phyloP scores from a whole-genome alignment of 2,888 invertebrate genomes.

The Halictus ligatus region DNA sequence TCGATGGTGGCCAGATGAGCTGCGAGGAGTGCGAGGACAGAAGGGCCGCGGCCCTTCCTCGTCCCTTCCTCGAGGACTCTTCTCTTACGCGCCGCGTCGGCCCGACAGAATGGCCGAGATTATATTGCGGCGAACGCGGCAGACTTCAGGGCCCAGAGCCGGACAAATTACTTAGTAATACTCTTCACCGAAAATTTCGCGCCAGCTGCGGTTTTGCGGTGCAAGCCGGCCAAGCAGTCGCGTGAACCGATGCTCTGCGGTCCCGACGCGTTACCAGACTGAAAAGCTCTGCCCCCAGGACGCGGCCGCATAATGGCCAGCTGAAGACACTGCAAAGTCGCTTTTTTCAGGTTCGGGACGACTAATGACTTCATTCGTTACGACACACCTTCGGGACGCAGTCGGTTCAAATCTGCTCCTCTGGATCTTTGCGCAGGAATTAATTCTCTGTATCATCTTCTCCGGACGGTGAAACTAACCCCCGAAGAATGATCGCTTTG shows the following conservation, averaged over 20 bases:
- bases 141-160: conserved; percentile 51
- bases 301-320: not conserved
- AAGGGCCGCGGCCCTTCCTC: conserved; percentile 10
- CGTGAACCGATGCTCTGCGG: conserved; percentile 65
- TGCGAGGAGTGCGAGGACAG: conserved; percentile 26
- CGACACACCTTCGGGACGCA: not conserved
- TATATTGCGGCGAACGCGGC: conserved; percentile 62
- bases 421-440: not conserved
- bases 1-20: conserved; percentile 65
- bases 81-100: conserved; percentile 5
- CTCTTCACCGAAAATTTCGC: conserved; percentile 70
- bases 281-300: conserved; percentile 20
- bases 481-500: not conserved
- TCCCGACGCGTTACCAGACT: conserved; percentile 42
- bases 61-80: not conserved
- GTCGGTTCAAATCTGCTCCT: not conserved
- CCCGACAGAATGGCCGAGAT: conserved; percentile 53
- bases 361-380: conserved; percentile 7
- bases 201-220: conserved; percentile 73
- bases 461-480: not conserved
- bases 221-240: conserved; percentile 49
- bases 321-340: not conserved
- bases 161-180: conserved; percentile 76
- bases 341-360: not conserved
- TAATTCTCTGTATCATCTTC: not conserved